phyloP scores from a whole-genome alignment of 1,140 invertebrate genomes.

The Drosophila teissieri region DNA sequence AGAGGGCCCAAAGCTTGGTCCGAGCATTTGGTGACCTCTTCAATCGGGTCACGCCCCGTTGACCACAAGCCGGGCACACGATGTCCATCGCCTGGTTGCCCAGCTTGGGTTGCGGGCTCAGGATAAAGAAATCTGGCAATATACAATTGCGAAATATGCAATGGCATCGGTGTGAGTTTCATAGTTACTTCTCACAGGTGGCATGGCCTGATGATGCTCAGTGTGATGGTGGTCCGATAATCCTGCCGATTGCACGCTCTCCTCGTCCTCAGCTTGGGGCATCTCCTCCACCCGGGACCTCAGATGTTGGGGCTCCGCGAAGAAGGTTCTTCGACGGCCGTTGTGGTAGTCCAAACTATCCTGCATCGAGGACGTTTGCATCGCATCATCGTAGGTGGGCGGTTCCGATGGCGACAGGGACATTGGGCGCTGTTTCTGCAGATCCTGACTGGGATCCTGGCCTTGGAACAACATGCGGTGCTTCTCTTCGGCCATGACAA shows the following conservation, averaged over 20 bases:
- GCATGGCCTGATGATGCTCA: not conserved
- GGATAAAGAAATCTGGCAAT: constrained; percentile 28
- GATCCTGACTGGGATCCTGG: constrained; percentile 37
- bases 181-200: constrained; percentile 7
- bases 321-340: constrained; percentile 30
- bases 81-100: constrained; percentile 11
- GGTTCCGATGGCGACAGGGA: constrained; percentile 23
- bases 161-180: no score
- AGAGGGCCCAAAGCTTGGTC: constrained; percentile 40
- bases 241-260: not conserved
- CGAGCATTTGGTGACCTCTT: constrained; percentile 18
- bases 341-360: no score
- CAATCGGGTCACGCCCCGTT: constrained; percentile 22
- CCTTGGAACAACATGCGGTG: constrained; percentile 64
- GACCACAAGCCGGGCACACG: constrained; percentile 62
- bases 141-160: no score
- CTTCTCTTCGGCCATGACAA: constrained; percentile 53
- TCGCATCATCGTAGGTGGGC: constrained; percentile 50
- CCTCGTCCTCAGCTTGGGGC: not conserved
- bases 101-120: constrained; percentile 42
- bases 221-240: not conserved
- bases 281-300: constrained; percentile 5
- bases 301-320: constrained; percentile 24
- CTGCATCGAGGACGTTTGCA: not conserved
- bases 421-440: not conserved